Conservation (phyloP, 2,113 vertebrate species). For the Psittacara wagleri region DNA sequence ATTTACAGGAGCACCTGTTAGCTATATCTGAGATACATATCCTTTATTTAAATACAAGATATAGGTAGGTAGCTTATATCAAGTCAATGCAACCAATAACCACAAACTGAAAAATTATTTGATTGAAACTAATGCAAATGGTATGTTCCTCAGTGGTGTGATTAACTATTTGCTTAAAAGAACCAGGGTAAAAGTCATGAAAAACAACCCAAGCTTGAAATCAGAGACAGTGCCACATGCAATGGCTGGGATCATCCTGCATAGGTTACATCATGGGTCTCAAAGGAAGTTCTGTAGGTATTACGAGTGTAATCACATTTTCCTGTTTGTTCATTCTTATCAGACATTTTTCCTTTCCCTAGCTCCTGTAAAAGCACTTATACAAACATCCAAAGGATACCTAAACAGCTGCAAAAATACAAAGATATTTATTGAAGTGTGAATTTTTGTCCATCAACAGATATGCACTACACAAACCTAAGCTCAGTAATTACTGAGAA, state of each 20-base stretch:
- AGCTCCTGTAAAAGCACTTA: not conserved
- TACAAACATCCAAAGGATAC: not conserved
- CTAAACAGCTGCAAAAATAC: slow-evolving; percentile 3
- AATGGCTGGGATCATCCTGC: not conserved
- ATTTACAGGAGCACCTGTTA: not conserved
- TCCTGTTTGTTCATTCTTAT: slow-evolving; percentile 29
- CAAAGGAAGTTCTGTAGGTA: not conserved
- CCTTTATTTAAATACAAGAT: not conserved
- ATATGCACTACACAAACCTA: not conserved
- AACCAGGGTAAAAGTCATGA: not conserved
- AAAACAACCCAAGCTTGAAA: not conserved
- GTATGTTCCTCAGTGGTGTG: not conserved
- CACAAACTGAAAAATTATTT: not conserved
- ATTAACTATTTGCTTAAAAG: not conserved
- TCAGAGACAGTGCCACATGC: not conserved
- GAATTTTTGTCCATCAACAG: not conserved
- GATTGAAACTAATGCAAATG: not conserved
- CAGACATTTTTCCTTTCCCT: not conserved
- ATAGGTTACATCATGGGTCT: not conserved
- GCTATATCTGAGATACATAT: not conserved
- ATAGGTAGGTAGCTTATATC: not conserved
- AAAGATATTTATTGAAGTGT: not conserved
- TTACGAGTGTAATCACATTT: not conserved
- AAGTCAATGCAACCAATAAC: not conserved
- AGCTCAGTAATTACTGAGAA: not conserved